phyloP scores from a whole-genome alignment of 2,888 invertebrate species.

The Morinoia aosen region DNA sequence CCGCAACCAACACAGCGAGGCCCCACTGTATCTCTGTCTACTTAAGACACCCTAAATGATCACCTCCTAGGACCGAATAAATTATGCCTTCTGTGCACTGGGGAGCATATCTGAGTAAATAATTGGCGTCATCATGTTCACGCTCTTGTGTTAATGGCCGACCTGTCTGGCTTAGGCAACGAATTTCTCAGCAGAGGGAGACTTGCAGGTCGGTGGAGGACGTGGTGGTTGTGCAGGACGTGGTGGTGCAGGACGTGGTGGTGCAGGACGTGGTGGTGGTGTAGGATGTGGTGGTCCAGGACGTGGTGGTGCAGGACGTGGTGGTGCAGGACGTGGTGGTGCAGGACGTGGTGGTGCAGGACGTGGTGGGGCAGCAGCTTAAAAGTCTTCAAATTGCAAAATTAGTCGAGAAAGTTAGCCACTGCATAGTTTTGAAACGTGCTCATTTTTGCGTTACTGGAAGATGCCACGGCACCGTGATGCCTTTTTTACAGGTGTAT shows the following conservation, averaged over 20 bases:
- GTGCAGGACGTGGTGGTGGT: too few relatives aligned
- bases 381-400: neutral
- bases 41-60: constrained; percentile 47
- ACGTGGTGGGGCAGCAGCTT: too few relatives aligned
- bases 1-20: neutral
- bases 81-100: constrained; percentile 19
- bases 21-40: constrained; percentile 47
- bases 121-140: constrained; percentile 50
- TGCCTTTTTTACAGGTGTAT: too few relatives aligned
- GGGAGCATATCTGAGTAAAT: constrained; percentile 24
- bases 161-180: neutral
- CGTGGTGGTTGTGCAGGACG: neutral
- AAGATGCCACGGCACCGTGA: too few relatives aligned
- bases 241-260: neutral
- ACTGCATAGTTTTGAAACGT: neutral
- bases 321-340: too few relatives aligned
- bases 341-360: too few relatives aligned
- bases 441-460: neutral
- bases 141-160: constrained; percentile 23
- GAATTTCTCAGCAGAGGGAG: constrained; percentile 29
- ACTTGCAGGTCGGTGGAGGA: neutral
- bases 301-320: too few relatives aligned
- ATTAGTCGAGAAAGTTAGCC: neutral
- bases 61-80: constrained; percentile 32
- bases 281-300: too few relatives aligned